A percentile compares a stretch with the other conserved stretches of the same genome.
phyloP scores from a whole-genome alignment of 2,797 vertebrate genomes.

The Pseudocheirus occidentalis region DNA sequence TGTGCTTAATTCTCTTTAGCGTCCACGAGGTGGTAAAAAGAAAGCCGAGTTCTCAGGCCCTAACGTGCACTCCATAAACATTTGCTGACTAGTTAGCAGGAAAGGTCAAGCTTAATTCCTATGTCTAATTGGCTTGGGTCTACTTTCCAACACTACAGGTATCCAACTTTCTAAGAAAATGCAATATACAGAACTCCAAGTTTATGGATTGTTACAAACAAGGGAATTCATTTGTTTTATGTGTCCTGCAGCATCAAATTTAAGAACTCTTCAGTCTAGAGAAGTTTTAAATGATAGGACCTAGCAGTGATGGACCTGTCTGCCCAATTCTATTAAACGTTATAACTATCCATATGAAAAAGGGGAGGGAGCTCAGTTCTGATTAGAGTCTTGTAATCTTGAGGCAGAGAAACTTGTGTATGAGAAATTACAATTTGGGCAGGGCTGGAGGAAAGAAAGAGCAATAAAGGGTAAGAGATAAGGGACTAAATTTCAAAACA shows the following conservation, averaged over 20 bases:
- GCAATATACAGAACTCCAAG: constrained; percentile 5
- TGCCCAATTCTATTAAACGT: constrained; percentile 38
- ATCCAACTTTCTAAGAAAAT: constrained; percentile 12
- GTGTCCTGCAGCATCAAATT: not conserved
- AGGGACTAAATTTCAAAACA: constrained; percentile 6
- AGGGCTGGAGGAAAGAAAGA: constrained; percentile 56
- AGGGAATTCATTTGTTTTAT: not conserved
- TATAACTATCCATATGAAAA: constrained; percentile 59
- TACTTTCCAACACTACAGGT: not conserved
- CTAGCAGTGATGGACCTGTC: not conserved
- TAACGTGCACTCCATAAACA: not conserved
- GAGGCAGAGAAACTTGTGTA: constrained; percentile 73
- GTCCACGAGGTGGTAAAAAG: not conserved
- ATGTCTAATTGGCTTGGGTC: not conserved
- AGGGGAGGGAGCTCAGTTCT: constrained; percentile 66
- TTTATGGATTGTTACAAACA: constrained; percentile 19
- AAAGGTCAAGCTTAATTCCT: not conserved
- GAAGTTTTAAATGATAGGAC: not conserved
- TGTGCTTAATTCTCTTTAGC: not conserved
- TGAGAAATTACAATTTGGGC: constrained; percentile 76
- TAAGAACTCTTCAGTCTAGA: not conserved
- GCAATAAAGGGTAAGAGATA: constrained; percentile 41
- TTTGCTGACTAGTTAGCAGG: not conserved
- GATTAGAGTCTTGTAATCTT: constrained; percentile 69
- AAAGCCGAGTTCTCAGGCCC: not conserved